Evolutionary conservation across 2,113 vertebrate genomes (phyloP).

Genomic region (Otocyon megalotis): DNA sequence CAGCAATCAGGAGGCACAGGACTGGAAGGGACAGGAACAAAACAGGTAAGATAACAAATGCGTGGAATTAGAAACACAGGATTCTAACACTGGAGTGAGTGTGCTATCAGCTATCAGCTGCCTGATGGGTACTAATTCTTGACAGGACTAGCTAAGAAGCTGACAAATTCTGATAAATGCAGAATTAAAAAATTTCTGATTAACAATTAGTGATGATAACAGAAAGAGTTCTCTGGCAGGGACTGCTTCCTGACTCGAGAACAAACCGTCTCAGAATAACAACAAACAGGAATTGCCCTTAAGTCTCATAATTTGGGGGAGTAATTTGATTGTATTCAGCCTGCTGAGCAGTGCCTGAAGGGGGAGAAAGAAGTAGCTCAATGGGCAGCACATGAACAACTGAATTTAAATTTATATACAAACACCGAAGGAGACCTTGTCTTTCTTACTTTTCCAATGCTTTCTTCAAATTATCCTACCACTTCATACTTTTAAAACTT

Average conservation of each 20-base stretch:
- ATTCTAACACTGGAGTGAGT: neutral
- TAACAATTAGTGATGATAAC: neutral
- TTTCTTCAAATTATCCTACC: neutral
- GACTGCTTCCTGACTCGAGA: neutral
- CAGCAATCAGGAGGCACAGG: slow-evolving; percentile 74
- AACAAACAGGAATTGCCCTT: neutral
- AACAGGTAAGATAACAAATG: slow-evolving; percentile 69
- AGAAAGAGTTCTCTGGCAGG: slow-evolving; percentile 30
- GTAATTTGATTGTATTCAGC: slow-evolving; percentile 6
- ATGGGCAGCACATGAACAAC: neutral
- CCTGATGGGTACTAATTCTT: neutral
- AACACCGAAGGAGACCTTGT: neutral
- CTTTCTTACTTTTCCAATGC: neutral
- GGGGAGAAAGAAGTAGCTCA: neutral
- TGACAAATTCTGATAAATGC: neutral
- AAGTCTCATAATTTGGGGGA: neutral
- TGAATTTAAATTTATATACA: neutral
- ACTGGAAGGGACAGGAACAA: slow-evolving; percentile 75
- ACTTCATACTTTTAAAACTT: neutral
- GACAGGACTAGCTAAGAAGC: neutral
- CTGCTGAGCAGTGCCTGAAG: neutral
- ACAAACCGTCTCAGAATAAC: slow-evolving; percentile 11
- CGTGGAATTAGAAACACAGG: slow-evolving; percentile 49
- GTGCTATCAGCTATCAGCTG: neutral
- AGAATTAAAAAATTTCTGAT: neutral